These are phyloP conservation scores for Enchytraeus crypticus DNA, from an alignment of 2,888 invertebrate species.

Conservation along the genomic window DNA sequence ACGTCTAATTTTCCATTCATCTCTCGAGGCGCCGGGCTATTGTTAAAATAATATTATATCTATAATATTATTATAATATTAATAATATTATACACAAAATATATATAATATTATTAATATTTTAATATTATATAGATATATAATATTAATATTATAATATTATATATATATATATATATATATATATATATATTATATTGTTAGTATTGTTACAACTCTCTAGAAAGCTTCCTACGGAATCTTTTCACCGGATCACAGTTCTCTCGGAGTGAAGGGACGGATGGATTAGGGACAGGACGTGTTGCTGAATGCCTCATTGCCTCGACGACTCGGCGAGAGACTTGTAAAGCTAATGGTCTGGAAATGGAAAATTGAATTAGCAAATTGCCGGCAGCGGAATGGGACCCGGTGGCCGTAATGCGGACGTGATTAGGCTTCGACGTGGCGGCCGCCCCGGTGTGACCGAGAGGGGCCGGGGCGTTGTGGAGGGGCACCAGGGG, in stretches of 20 bases:
- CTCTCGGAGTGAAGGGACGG: no score
- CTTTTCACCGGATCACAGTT: no score
- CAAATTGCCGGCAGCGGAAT: conserved; percentile 37
- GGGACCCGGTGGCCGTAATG: conserved; percentile 5
- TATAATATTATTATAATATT: no score
- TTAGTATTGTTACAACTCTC: no score
- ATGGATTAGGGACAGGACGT: no score
- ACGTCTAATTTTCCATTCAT: no score
- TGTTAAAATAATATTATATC: no score
- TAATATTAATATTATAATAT: not conserved
- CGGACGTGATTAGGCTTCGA: conserved; percentile 6
- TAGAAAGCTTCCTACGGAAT: no score
- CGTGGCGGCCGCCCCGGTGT: conserved; percentile 24
- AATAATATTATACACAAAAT: no score
- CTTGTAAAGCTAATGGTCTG: conserved; percentile 36
- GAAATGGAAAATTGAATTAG: conserved; percentile 48
- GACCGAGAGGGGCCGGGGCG: not conserved
- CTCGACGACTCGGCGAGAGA: conserved; percentile 2
- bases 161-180: not conserved
- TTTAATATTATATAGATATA: not conserved
- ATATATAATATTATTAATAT: not conserved
- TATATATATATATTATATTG: not conserved
- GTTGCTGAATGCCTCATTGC: conserved; percentile 2
- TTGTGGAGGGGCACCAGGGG: not conserved
- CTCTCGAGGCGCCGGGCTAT: no score